A percentile compares a stretch with the other conserved stretches of the same genome.
Conservation (phyloP, 1,140 invertebrate species). For the Drosophila repletoides region DNA sequence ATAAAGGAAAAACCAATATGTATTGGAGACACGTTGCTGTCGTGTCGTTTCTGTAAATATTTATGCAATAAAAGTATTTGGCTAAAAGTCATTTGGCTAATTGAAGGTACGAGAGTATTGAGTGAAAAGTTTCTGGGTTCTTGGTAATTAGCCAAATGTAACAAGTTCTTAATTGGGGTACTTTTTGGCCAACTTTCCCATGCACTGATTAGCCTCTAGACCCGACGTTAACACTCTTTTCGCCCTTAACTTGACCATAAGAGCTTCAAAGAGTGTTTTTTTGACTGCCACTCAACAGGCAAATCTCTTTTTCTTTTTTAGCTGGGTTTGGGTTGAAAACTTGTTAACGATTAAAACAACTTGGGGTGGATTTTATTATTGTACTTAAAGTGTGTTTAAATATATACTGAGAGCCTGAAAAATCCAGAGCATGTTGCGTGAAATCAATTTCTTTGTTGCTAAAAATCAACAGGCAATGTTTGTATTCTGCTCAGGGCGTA, state of each 20-base stretch:
- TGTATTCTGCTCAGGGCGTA: too few relatives aligned
- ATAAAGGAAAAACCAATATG: conserved; percentile 12
- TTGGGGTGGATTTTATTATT: too few relatives aligned
- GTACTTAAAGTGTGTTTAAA: too few relatives aligned
- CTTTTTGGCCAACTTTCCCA: conserved; percentile 50
- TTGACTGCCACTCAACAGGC: too few relatives aligned
- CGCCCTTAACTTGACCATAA: not conserved
- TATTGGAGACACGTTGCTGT: conserved; percentile 29
- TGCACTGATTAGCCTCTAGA: conserved; percentile 17
- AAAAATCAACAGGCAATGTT: too few relatives aligned
- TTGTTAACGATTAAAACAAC: too few relatives aligned
- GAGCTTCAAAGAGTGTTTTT: not conserved
- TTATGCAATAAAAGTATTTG: conserved; percentile 66
- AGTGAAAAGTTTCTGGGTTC: conserved; percentile 24
- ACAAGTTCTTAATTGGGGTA: conserved; percentile 33
- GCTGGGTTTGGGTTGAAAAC: too few relatives aligned
- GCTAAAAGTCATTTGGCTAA: conserved; percentile 50
- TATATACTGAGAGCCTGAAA: not conserved
- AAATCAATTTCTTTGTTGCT: conserved; percentile 14
- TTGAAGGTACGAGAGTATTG: conserved; percentile 47
- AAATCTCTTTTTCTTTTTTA: too few relatives aligned
- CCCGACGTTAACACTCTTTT: not conserved
- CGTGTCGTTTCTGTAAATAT: conserved; percentile 59
- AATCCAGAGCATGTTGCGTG: too few relatives aligned
- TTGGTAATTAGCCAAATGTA: conserved; percentile 29